A percentile compares a stretch with the other conserved stretches of the same genome.
phyloP scores from a whole-genome alignment of 1,140 invertebrate species.

The Anastatus disparis region DNA sequence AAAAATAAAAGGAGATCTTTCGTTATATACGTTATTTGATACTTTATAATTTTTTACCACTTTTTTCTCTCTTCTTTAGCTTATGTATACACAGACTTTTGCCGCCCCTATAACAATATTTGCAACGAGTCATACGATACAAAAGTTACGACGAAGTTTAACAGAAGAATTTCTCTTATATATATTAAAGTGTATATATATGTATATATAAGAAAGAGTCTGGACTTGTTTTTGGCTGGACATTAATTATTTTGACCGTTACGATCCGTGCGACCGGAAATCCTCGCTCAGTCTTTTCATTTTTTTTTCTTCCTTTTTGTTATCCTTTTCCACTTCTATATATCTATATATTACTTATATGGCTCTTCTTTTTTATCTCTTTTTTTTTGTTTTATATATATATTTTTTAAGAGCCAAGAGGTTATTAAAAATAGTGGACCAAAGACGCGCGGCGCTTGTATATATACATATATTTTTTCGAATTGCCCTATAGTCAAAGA shows the following conservation, averaged over 20 bases:
- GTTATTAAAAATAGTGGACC: constrained; percentile 35
- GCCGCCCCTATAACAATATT: too few species aligned
- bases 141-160: constrained; percentile 48
- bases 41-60: too few species aligned
- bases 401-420: too few species aligned
- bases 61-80: too few species aligned
- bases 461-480: not conserved
- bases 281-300: constrained; percentile 37
- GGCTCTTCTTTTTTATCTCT: not conserved
- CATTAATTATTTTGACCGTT: constrained; percentile 58
- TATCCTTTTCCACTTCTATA: not conserved
- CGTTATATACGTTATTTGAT: constrained; percentile 41
- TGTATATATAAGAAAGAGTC: constrained; percentile 19
- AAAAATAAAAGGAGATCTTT: not conserved
- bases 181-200: not conserved
- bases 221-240: constrained; percentile 36
- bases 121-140: constrained; percentile 48
- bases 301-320: not conserved
- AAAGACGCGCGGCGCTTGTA: not conserved
- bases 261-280: constrained; percentile 57
- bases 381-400: not conserved
- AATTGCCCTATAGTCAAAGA: too few species aligned
- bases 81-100: too few species aligned
- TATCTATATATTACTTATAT: too few species aligned
- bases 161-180: not conserved